Conservation (phyloP, 2,888 invertebrate genomes). For the Drosophila paranaensis region DNA sequence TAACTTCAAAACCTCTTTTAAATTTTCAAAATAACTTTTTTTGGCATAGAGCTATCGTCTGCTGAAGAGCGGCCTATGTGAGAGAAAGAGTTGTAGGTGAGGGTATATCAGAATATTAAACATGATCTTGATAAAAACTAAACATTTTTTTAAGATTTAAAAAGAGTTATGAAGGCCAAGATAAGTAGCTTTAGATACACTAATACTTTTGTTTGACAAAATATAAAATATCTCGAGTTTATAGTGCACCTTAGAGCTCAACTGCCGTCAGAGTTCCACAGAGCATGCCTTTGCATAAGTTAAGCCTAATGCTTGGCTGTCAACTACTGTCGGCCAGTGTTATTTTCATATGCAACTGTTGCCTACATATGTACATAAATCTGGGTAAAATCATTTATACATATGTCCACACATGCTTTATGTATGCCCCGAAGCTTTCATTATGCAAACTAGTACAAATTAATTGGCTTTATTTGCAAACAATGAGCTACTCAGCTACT, state of each 20-base stretch:
- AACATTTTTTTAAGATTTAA: neutral
- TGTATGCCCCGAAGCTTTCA: constrained; percentile 12
- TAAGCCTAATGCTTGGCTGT: neutral
- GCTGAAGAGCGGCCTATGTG: neutral
- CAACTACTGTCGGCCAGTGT: neutral
- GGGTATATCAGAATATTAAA: neutral
- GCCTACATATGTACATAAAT: neutral
- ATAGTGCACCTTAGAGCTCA: neutral
- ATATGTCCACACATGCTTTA: constrained; percentile 3
- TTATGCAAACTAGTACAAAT: constrained; percentile 41
- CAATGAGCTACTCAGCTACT: constrained; percentile 58
- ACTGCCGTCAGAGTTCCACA: neutral
- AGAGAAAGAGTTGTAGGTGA: accelerated
- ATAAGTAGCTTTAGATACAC: neutral
- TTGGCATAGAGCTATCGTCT: neutral
- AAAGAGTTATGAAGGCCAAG: neutral
- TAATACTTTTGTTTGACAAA: neutral
- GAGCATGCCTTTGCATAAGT: neutral
- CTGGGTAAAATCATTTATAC: neutral
- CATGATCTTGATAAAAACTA: neutral
- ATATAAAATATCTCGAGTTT: neutral
- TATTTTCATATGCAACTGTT: neutral
- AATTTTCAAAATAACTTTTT: neutral
- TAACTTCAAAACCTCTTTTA: neutral
- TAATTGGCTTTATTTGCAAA: constrained; percentile 75